Conservation (phyloP, 1,140 invertebrate genomes). For the Leptoteleia sp. region DNA sequence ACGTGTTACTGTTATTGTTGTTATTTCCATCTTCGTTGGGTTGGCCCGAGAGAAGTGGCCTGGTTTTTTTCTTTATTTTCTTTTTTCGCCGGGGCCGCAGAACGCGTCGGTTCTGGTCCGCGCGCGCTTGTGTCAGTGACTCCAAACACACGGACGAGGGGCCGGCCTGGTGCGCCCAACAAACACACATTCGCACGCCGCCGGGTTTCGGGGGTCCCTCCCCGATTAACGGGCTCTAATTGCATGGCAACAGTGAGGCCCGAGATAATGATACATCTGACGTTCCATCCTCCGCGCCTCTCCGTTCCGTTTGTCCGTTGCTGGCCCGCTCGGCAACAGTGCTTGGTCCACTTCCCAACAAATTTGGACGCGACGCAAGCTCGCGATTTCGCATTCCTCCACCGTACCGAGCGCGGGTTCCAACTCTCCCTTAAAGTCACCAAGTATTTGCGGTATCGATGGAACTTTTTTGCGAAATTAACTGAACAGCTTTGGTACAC, state of each 20-base stretch:
- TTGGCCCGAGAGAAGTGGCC: neutral
- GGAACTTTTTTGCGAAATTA: too few relatives aligned
- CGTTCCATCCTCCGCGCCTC: slow-evolving; percentile 50
- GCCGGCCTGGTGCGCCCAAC: slow-evolving; percentile 35
- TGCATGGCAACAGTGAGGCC: slow-evolving; percentile 79
- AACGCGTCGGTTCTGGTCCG: slow-evolving; percentile 14
- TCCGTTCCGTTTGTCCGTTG: slow-evolving; percentile 23
- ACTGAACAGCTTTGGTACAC: too few relatives aligned
- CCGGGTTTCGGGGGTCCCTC: slow-evolving; percentile 63
- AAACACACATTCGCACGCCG: slow-evolving; percentile 23
- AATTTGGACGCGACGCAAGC: neutral
- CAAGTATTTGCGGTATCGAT: too few relatives aligned
- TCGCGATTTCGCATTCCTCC: neutral
- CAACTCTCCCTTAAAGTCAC: too few relatives aligned
- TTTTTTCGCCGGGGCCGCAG: too few relatives aligned
- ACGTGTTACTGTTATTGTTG: slow-evolving; percentile 77
- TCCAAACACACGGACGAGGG: slow-evolving; percentile 27
- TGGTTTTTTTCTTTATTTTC: slow-evolving; percentile 1
- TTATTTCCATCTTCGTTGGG: slow-evolving; percentile 73
- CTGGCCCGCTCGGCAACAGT: slow-evolving; percentile 59
- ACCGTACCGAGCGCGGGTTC: too few relatives aligned
- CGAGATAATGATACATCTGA: slow-evolving; percentile 79
- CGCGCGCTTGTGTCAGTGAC: slow-evolving; percentile 47
- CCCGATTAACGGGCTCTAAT: slow-evolving; percentile 79
- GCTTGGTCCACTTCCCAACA: slow-evolving; percentile 71